Evolutionary conservation across 2,797 vertebrate species (phyloP).

Genomic region (Acomys russatus): DNA sequence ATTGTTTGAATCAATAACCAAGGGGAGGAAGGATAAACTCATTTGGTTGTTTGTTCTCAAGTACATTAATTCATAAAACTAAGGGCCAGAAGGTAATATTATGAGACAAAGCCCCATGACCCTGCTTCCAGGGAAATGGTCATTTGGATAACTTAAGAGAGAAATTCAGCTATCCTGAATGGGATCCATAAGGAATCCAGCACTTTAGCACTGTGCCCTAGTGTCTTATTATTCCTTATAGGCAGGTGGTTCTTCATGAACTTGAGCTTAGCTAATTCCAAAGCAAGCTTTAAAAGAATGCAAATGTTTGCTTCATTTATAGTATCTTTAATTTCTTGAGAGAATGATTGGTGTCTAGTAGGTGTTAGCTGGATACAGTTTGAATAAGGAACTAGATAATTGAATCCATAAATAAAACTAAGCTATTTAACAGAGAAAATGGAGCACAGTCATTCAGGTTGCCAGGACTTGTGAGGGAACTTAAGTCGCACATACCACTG

Average conservation of each 20-base stretch:
- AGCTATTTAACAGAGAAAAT: neutral
- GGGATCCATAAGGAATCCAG: neutral
- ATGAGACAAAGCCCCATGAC: neutral
- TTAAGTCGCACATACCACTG: neutral
- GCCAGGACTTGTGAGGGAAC: neutral
- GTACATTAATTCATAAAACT: slow-evolving; percentile 55
- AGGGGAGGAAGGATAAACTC: neutral
- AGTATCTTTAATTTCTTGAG: neutral
- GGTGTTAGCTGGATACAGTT: neutral
- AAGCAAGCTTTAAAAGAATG: neutral
- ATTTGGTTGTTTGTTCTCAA: neutral
- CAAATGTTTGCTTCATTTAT: neutral
- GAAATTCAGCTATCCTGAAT: neutral
- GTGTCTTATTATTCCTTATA: slow-evolving; percentile 1
- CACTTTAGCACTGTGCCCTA: neutral
- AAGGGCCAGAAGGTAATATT: neutral
- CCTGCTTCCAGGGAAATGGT: slow-evolving; percentile 9
- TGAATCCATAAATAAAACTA: slow-evolving; percentile 26
- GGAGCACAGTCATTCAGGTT: neutral
- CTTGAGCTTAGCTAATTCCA: slow-evolving; percentile 7
- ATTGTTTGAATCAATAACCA: slow-evolving; percentile 54
- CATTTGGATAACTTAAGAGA: neutral
- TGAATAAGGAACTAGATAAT: slow-evolving; percentile 4
- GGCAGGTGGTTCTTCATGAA: slow-evolving; percentile 1
- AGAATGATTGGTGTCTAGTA: neutral